Conservation (phyloP, 2,113 vertebrate genomes). For the Rutilus rutilus region DNA sequence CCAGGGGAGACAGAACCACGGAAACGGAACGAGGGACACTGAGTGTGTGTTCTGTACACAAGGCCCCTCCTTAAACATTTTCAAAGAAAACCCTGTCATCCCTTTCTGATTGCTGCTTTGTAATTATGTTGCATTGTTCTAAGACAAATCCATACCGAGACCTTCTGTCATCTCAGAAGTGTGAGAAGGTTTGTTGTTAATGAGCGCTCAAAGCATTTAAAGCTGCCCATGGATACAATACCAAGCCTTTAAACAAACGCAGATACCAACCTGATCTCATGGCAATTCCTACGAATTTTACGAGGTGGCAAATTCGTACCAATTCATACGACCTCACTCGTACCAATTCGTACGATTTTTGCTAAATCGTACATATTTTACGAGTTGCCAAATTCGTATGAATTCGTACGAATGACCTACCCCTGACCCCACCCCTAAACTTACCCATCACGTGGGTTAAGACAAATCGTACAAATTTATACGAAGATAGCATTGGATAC, state of each 20-base stretch:
- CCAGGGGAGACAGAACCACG: conserved; percentile 30
- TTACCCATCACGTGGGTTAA: no score
- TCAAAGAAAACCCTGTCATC: neutral
- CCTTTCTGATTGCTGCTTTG: neutral
- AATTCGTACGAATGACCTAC: no score
- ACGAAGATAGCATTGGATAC: no score
- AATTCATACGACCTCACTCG: no score
- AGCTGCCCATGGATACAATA: neutral
- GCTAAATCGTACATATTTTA: no score
- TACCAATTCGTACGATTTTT: no score
- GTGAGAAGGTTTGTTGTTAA: neutral
- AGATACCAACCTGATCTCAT: neutral
- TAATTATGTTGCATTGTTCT: neutral
- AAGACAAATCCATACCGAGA: neutral
- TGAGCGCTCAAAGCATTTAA: neutral
- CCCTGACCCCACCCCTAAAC: no score
- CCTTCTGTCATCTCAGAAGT: neutral
- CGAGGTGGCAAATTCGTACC: no score
- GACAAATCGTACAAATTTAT: no score
- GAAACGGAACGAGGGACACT: conserved; percentile 25
- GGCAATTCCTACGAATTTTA: no score
- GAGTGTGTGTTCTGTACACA: conserved; percentile 6
- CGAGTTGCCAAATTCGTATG: no score
- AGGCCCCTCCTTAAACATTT: neutral
- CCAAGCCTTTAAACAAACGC: neutral